Evolutionary conservation across 1,140 invertebrate genomes (phyloP).

Genomic region (Halictus rubicundus): DNA sequence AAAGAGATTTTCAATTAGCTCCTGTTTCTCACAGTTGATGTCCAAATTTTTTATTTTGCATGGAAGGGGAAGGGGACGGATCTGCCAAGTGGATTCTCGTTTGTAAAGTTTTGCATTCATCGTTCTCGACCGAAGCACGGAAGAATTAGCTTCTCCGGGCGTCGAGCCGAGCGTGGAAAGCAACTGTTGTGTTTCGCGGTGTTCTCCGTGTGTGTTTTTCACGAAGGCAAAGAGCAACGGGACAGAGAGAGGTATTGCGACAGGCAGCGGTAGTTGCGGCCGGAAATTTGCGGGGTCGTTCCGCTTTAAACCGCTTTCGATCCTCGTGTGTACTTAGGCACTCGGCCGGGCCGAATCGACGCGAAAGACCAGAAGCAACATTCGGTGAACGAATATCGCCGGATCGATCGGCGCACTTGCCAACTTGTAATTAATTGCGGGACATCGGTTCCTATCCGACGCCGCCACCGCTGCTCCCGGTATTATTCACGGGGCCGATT

Average conservation of each 20-base stretch:
- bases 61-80: too few species aligned
- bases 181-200: too few species aligned
- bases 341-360: conserved; percentile 17
- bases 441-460: conserved; percentile 12
- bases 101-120: too few species aligned
- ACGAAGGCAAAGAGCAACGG: background rate
- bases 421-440: conserved; percentile 49
- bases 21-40: too few species aligned
- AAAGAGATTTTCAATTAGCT: too few species aligned
- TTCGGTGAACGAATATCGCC: conserved; percentile 42
- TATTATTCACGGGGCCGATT: background rate
- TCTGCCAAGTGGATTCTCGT: too few species aligned
- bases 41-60: too few species aligned
- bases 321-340: conserved; percentile 11
- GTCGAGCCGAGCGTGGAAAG: too few species aligned
- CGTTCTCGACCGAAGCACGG: too few species aligned
- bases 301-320: conserved; percentile 54
- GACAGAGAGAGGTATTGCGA: background rate
- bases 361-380: conserved; percentile 38
- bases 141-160: too few species aligned
- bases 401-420: conserved; percentile 23
- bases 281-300: conserved; percentile 22
- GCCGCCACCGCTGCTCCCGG: background rate
- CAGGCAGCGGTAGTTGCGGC: background rate
- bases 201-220: background rate